Percentiles rank a stretch among this genome's conserved stretches.
These are phyloP conservation scores for Diplazon laetatorius DNA, from an alignment of 2,888 invertebrate genomes.

Conservation along the genomic window DNA sequence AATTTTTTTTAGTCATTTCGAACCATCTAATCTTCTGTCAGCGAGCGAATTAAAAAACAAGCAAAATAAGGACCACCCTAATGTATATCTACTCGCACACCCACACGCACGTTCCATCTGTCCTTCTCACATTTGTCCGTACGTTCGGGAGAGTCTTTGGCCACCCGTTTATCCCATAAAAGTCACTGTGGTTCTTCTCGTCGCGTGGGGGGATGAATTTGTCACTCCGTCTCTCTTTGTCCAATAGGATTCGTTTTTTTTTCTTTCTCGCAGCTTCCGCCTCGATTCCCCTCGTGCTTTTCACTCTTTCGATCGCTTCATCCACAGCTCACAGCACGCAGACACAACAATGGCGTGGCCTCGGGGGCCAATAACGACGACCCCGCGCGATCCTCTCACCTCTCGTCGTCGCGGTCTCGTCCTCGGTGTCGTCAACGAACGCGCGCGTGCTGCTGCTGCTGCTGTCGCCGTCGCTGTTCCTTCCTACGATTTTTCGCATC, in stretches of 20 bases:
- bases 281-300: conserved; percentile 56
- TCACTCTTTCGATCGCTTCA: conserved; percentile 67
- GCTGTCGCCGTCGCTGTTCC: too few relatives aligned
- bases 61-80: too few relatives aligned
- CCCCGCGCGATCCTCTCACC: conserved; percentile 65
- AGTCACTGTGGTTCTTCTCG: conserved; percentile 40
- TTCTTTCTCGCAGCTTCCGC: conserved; percentile 33
- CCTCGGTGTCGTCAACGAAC: conserved; percentile 47
- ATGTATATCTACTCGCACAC: too few relatives aligned
- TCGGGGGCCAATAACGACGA: conserved; percentile 80
- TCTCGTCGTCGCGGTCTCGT: conserved; percentile 66
- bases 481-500: not conserved
- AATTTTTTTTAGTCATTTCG: too few relatives aligned
- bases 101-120: not conserved
- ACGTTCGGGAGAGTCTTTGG: conserved; percentile 46
- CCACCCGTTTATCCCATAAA: conserved; percentile 45
- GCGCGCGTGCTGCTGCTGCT: conserved; percentile 36
- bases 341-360: conserved; percentile 79
- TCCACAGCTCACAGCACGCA: conserved; percentile 75
- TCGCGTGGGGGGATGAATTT: conserved; percentile 10
- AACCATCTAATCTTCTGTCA: too few relatives aligned
- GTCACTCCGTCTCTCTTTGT: conserved; percentile 41
- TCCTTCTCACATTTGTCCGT: conserved; percentile 38
- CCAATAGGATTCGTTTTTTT: too few relatives aligned
- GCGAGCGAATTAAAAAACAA: too few relatives aligned